Evolutionary conservation across 2,797 vertebrate species (phyloP).

Genomic region (Pagetopsis macropterus): DNA sequence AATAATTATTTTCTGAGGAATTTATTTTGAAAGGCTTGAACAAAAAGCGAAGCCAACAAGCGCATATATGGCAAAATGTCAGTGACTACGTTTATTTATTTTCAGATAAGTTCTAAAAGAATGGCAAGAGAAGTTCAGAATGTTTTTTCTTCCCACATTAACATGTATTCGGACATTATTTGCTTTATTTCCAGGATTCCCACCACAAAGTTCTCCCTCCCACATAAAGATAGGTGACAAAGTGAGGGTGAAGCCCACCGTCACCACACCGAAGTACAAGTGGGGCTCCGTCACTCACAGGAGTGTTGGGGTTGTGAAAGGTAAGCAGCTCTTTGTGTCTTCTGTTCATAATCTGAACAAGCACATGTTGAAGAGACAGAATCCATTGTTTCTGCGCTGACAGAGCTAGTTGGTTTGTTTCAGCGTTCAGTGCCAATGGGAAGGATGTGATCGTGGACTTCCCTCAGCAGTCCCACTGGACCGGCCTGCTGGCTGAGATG

Average conservation of each 20-base stretch:
- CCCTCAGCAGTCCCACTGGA: slow-evolving; percentile 98
- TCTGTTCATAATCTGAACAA: too few species aligned
- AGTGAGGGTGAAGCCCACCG: slow-evolving; percentile 93
- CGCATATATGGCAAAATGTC: too few species aligned
- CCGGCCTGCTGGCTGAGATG: slow-evolving; percentile 96
- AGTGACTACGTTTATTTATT: too few species aligned
- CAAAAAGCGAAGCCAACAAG: too few species aligned
- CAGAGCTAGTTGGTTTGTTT: slow-evolving; percentile 17
- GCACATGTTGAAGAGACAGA: not conserved
- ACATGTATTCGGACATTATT: not conserved
- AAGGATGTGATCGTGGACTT: slow-evolving; percentile 99
- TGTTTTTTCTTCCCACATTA: not conserved
- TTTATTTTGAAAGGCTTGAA: too few species aligned
- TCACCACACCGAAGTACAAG: slow-evolving; percentile 98
- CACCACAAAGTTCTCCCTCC: slow-evolving; percentile 95
- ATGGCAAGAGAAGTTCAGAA: too few species aligned
- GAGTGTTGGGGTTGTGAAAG: slow-evolving; percentile 97
- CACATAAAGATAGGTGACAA: slow-evolving; percentile 99
- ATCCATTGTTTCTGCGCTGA: slow-evolving; percentile 1
- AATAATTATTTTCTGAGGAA: too few species aligned
- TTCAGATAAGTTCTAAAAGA: too few species aligned
- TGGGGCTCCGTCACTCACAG: slow-evolving; percentile 99
- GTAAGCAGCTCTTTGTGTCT: slow-evolving; percentile 58
- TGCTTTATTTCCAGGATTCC: slow-evolving; percentile 85
- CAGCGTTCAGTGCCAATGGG: slow-evolving; percentile 98